Evolutionary conservation across 2,113 vertebrate genomes (phyloP).

Genomic region (Tenrec ecaudatus): DNA sequence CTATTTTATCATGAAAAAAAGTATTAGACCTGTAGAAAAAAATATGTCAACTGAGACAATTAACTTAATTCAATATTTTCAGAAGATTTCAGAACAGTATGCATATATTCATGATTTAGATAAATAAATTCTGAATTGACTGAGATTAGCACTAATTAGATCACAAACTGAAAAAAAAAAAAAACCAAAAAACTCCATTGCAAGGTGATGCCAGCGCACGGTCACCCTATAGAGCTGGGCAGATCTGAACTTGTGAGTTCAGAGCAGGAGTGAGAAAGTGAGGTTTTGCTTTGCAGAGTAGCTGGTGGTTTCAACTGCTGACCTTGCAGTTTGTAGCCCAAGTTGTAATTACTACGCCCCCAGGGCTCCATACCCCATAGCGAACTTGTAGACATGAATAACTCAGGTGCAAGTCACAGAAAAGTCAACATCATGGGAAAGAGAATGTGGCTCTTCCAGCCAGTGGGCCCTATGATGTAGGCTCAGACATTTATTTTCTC

Average conservation of each 20-base stretch:
- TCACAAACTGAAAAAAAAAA: no score
- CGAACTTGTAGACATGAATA: neutral
- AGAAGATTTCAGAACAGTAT: constrained; percentile 23
- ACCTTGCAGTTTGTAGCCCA: no score
- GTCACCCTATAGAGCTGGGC: no score
- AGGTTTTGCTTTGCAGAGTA: no score
- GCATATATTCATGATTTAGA: neutral
- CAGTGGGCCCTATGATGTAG: neutral
- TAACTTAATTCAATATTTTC: constrained; percentile 30
- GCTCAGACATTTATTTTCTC: neutral
- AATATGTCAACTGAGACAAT: neutral
- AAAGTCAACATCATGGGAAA: neutral
- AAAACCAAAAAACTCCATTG: no score
- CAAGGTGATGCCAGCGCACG: no score
- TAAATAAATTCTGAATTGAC: neutral
- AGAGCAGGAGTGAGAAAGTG: no score
- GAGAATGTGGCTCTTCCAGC: neutral
- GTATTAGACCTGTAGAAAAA: neutral
- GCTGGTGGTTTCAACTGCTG: no score
- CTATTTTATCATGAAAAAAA: neutral
- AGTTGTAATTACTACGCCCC: no score
- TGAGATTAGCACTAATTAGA: neutral
- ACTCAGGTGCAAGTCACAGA: neutral
- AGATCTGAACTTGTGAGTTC: no score
- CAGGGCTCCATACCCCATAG: neutral